Conservation (phyloP, 1,140 invertebrate genomes). For the Drosophila pectinifera region DNA sequence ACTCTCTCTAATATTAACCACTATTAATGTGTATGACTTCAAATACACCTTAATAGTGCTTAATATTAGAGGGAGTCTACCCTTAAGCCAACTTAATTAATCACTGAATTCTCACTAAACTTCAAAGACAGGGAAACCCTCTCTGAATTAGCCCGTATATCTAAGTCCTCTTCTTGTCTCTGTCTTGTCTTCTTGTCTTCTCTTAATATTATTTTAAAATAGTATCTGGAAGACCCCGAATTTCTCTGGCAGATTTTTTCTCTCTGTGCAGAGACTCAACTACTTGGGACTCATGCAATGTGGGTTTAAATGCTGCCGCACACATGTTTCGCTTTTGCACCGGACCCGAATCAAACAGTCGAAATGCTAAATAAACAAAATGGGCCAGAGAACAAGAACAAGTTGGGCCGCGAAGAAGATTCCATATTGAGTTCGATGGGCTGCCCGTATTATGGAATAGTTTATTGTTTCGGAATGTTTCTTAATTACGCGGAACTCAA, state of each 20-base stretch:
- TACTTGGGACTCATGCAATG: conserved; percentile 39
- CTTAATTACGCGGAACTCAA: conserved; percentile 81
- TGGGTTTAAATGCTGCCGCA: conserved; percentile 69
- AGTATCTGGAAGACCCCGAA: not conserved
- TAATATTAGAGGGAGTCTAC: no score
- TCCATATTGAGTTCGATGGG: conserved; percentile 66
- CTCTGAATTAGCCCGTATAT: no score
- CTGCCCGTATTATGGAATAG: conserved; percentile 62
- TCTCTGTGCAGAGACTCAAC: conserved; percentile 39
- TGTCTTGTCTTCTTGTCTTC: not conserved
- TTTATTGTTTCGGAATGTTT: conserved; percentile 82
- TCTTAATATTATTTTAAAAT: no score
- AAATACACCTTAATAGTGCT: no score
- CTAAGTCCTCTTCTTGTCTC: no score
- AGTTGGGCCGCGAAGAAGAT: conserved; percentile 24
- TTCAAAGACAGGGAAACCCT: no score
- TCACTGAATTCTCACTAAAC: no score
- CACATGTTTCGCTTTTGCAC: conserved; percentile 72
- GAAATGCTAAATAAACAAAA: conserved; percentile 54
- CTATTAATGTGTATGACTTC: no score
- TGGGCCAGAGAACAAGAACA: conserved; percentile 12
- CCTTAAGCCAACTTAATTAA: no score
- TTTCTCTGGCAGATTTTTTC: not conserved
- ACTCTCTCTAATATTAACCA: no score
- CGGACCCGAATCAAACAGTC: conserved; percentile 43